Percentiles rank a stretch among this genome's conserved stretches.
These are phyloP conservation scores for Drosophila quadrilineata DNA, from an alignment of 1,140 invertebrate genomes.

Conservation along the genomic window DNA sequence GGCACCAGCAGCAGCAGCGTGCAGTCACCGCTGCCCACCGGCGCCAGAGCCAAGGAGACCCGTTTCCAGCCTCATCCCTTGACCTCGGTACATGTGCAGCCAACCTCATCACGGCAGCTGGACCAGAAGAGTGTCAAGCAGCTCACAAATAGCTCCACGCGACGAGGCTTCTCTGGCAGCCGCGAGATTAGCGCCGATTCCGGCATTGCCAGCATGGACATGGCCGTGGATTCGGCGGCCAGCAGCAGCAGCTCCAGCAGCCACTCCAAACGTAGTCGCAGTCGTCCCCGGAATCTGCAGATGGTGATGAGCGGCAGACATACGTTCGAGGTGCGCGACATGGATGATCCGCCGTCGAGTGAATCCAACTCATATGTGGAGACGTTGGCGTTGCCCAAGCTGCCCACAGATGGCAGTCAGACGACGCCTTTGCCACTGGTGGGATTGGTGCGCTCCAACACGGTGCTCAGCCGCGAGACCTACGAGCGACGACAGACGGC, in stretches of 20 bases:
- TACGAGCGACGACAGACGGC: conserved; percentile 55
- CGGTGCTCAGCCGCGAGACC: conserved; percentile 68
- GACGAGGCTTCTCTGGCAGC: conserved; percentile 81
- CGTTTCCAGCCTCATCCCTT: conserved; percentile 37
- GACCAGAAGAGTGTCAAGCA: conserved; percentile 89
- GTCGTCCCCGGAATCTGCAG: conserved; percentile 83
- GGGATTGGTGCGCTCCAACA: conserved; percentile 73
- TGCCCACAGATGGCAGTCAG: conserved; percentile 84
- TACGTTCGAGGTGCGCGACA: conserved; percentile 84
- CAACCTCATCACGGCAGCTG: conserved; percentile 61
- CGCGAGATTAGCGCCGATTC: conserved; percentile 84
- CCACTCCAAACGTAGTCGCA: conserved; percentile 64
- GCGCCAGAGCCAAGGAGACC: conserved; percentile 54
- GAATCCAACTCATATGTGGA: conserved; percentile 84
- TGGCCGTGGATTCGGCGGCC: conserved; percentile 71
- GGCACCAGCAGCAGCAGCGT: conserved; percentile 71
- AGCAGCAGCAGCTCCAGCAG: conserved; percentile 58
- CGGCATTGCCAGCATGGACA: conserved; percentile 84
- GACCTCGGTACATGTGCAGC: conserved; percentile 64
- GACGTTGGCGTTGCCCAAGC: conserved; percentile 83
- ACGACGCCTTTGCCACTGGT: conserved; percentile 72
- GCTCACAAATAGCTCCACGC: conserved; percentile 84
- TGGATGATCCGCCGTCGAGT: conserved; percentile 83
- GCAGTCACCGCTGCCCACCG: conserved; percentile 51
- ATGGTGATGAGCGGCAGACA: conserved; percentile 84